Evolutionary conservation across 2,888 invertebrate species (phyloP).

Genomic region (Caenorhabditis wallacei): DNA sequence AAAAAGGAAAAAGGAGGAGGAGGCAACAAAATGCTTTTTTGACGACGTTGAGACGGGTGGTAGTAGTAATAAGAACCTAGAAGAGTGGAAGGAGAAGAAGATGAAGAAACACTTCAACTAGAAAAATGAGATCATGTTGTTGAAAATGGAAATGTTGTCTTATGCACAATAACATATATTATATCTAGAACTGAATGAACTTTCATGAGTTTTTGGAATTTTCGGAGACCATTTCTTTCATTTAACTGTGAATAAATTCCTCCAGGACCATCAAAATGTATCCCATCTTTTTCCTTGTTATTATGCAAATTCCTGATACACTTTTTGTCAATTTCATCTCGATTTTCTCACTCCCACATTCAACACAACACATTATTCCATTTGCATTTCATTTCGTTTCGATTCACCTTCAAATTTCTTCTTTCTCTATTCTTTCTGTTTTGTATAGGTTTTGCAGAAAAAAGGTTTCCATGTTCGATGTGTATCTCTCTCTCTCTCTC

Average conservation of each 20-base stretch:
- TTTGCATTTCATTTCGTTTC: slow-evolving; percentile 49
- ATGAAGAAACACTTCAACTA: slow-evolving; percentile 29
- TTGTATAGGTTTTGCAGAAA: slow-evolving; percentile 25
- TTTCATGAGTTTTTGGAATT: too few relatives aligned
- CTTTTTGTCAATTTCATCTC: slow-evolving; percentile 33
- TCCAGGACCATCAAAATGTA: slow-evolving; percentile 2
- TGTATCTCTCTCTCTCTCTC: slow-evolving; percentile 1
- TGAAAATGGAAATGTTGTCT: not conserved
- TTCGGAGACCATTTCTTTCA: too few relatives aligned
- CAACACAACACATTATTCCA: slow-evolving; percentile 38
- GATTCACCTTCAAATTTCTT: slow-evolving; percentile 28
- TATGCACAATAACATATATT: too few relatives aligned
- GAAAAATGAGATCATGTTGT: slow-evolving; percentile 46
- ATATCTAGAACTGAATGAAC: too few relatives aligned
- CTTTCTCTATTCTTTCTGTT: not conserved
- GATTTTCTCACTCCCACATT: slow-evolving; percentile 12
- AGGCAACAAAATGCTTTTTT: slow-evolving; percentile 50
- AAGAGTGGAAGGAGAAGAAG: slow-evolving; percentile 19
- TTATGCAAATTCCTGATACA: slow-evolving; percentile 32
- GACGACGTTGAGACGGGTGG: slow-evolving; percentile 32
- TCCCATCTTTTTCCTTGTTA: slow-evolving; percentile 11
- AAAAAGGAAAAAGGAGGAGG: slow-evolving; percentile 18
- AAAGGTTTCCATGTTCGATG: slow-evolving; percentile 7
- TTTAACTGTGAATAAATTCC: not conserved
- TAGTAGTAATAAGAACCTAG: slow-evolving; percentile 54